Base-by-base conservation (phyloP, 2,797 vertebrate species). In the Alauda arvensis region DNA sequence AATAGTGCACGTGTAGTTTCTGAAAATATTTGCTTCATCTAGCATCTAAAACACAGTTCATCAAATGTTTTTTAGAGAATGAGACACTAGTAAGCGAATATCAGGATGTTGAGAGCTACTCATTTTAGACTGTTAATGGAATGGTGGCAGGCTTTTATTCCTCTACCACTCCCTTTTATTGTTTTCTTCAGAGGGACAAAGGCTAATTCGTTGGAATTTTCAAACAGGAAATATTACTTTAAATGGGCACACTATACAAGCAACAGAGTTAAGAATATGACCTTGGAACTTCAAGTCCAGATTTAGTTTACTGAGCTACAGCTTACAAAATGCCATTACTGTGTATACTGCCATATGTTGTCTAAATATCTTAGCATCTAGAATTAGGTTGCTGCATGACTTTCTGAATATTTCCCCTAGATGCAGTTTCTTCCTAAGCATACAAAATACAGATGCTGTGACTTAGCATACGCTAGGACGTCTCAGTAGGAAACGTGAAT, bases 401-500 rank as follows among this genome's bases (percentile, higher is more conserved):
- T 82, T 91, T 59, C 55, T 77, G 33, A 75, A 49, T 76, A 59
- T 65, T 72, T 91, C 8, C n/a, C 23, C 43, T 57, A 81, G 83
- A 82, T 33, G 18, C 18, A 77, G 43, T 43, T 57, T 85, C 60
- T 74, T 66, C 46, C 49, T 67, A 52, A 49, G 55, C 46, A 74
- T 53, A 59, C 16, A 56, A 89, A 90, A 63, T 60, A 34, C 23
- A 84, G 48, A 80, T 33, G 17, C 18, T 82, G 63, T 46, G 40
- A 92, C 79, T 94, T 82, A 83, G 61, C 29, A 75, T 59, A 87
- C n/a, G 34, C n/a, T 43, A 87, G 40, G 76, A 33, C 29, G 31
- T 26, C 51, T 89, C 77, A 49, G 24, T 52, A 74, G 26, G 52
- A 81, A 84, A 86, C 19, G 9, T 74, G 31, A 86, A 26, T 85